Evolutionary conservation across 2,113 vertebrate genomes (phyloP).

Genomic region (Notiomystis cincta): DNA sequence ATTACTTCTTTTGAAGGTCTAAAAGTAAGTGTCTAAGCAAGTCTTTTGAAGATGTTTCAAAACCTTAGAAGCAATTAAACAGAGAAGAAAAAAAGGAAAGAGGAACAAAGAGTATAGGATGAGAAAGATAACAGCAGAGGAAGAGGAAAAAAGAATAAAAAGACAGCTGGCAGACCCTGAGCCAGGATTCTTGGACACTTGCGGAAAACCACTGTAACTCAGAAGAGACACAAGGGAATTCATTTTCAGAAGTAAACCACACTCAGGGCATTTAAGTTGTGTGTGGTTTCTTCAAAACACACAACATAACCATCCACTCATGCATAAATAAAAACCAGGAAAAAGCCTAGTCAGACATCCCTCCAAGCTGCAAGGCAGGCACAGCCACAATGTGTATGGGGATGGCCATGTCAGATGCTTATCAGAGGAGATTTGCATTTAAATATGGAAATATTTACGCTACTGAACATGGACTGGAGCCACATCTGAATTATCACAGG

Average conservation of each 20-base stretch:
- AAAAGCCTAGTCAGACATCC: background rate
- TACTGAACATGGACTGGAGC: background rate
- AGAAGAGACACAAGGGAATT: background rate
- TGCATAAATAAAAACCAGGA: background rate
- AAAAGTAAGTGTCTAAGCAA: background rate
- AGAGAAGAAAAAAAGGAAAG: background rate
- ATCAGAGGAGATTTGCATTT: background rate
- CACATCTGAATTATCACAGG: background rate
- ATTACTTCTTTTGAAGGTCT: background rate
- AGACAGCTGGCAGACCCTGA: background rate
- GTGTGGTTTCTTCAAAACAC: background rate
- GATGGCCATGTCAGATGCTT: background rate
- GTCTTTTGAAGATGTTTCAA: background rate
- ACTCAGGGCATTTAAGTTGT: background rate
- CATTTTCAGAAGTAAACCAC: background rate
- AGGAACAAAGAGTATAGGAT: background rate
- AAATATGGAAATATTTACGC: constrained; percentile 6
- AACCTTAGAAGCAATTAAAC: background rate
- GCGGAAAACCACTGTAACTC: background rate
- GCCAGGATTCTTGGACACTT: background rate
- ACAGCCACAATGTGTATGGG: background rate
- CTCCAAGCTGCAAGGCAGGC: background rate
- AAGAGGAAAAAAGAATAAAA: background rate
- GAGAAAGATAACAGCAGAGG: background rate
- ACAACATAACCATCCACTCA: background rate